Evolutionary conservation across 2,888 invertebrate genomes (phyloP), one percentile per base, ranked within the genome.

Genomic region (Eupithecia insigniata): DNA sequence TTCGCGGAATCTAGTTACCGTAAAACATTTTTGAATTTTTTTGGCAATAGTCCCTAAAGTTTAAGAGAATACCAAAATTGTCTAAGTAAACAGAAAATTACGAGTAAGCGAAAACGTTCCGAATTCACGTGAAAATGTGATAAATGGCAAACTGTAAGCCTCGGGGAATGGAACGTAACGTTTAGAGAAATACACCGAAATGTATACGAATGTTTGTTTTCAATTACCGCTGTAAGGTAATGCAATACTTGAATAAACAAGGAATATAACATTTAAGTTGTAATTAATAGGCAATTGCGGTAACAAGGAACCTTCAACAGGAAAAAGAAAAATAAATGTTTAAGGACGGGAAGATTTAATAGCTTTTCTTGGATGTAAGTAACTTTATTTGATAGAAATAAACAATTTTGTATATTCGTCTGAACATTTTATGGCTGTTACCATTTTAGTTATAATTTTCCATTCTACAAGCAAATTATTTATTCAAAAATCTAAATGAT

Each of bases 111-210:
- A 67, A 67, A 73, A 73, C 66, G 51, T 46, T 58, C 64, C 69
- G 55, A 43, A 62, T 67, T 73, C 51, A 69, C 32, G 46, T 61
- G 34, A 32, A 67, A 67, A 73, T 64, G 70, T 64, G 70, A 70
- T 65, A 64, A 70, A 73, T 67, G 69, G 22, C 58, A 60, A 73
- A 73, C 58, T 62, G 67, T 67, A 67, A 73, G 69, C 69, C 69
- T 43, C 66, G 32, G 46, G 58, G 66, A 43, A 64, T 28, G 60
- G 28, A 28, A 32, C 65, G 34, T 64, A 64, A 36, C 51, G 67
- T 73, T 60, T 46, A 30, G 26, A 30, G 46, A 73, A 70, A 65
- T 70, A 73, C 67, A 39, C n/a, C 4, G 36, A 58, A 70, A 73
- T 71, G 26, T 60, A 60, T 30, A 64, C 55, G 39, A 22, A 36